These are phyloP conservation scores for Umimayanthus kanabou DNA, from an alignment of 92 coral and sea anemone genomes.

Conservation along the genomic window DNA sequence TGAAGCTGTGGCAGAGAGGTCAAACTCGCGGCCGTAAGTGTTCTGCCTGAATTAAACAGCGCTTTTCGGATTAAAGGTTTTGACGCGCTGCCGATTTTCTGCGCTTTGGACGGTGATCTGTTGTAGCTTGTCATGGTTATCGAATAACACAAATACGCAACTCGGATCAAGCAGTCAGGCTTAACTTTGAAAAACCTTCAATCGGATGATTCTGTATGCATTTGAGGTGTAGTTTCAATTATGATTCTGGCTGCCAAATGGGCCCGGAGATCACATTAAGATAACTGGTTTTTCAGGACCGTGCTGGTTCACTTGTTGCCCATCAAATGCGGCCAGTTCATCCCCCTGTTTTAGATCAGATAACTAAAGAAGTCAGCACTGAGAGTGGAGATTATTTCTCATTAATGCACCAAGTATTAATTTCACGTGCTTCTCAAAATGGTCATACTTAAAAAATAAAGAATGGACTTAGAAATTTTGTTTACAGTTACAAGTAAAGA, in stretches of 20 bases:
- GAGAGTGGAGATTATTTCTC: not conserved
- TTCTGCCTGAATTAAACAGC: conserved; percentile 27
- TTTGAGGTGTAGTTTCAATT: conserved; percentile 7
- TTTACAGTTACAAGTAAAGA: not conserved
- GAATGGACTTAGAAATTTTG: not conserved
- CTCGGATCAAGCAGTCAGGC: not conserved
- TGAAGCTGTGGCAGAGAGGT: conserved; percentile 28
- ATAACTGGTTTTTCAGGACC: not conserved
- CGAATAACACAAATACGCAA: not conserved
- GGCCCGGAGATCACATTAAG: conserved; percentile 29
- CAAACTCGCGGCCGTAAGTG: conserved; percentile 20
- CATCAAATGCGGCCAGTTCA: conserved; percentile 13
- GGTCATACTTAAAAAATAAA: no score
- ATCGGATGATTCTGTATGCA: not conserved
- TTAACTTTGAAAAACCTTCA: not conserved
- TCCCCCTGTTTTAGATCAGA: conserved; percentile 19
- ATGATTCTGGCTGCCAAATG: conserved; percentile 34
- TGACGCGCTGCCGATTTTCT: conserved; percentile 15
- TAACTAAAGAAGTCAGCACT: not conserved
- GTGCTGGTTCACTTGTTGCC: not conserved
- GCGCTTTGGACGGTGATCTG: not conserved
- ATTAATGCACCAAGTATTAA: no score
- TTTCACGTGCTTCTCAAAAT: not conserved
- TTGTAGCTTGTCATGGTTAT: conserved; percentile 15
- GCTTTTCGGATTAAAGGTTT: conserved; percentile 46